A percentile compares a stretch with the other conserved stretches of the same genome.
phyloP scores from a whole-genome alignment of 30 jellyfish, hydroid and myxozoan species.

The Hydractinia symbiolongicarpus region DNA sequence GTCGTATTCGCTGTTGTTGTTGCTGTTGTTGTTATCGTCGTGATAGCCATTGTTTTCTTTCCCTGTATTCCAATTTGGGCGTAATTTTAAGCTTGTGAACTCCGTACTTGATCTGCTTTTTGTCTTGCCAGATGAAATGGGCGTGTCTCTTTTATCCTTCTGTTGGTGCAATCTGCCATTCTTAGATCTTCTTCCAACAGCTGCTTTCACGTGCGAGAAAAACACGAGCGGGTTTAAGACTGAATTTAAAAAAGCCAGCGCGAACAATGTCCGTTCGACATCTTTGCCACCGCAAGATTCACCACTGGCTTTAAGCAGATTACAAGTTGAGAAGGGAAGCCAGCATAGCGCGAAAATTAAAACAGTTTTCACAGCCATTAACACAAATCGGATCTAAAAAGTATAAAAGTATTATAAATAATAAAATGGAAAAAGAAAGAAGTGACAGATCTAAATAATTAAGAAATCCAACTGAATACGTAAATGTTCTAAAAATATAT shows the following conservation, averaged over 20 bases:
- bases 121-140: no score
- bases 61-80: no score
- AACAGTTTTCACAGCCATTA: conserved; percentile 1
- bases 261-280: conserved; percentile 13
- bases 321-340: conserved; percentile 26
- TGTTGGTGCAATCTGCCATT: neutral
- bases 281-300: conserved; percentile 5
- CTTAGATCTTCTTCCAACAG: neutral
- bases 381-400: neutral
- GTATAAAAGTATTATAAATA: neutral
- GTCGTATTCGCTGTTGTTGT: no score
- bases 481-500: no score
- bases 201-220: neutral
- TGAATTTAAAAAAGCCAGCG: conserved; percentile 13
- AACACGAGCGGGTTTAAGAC: conserved; percentile 9
- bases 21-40: no score
- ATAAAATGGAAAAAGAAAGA: neutral
- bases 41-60: no score
- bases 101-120: no score
- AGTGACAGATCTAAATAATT: neutral
- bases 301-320: conserved; percentile 4
- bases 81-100: no score
- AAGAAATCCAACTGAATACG: no score
- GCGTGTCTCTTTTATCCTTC: no score
- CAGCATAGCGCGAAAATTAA: conserved; percentile 2